Evolutionary conservation across 2,113 vertebrate genomes (phyloP).

Genomic region (Centropristis striata): DNA sequence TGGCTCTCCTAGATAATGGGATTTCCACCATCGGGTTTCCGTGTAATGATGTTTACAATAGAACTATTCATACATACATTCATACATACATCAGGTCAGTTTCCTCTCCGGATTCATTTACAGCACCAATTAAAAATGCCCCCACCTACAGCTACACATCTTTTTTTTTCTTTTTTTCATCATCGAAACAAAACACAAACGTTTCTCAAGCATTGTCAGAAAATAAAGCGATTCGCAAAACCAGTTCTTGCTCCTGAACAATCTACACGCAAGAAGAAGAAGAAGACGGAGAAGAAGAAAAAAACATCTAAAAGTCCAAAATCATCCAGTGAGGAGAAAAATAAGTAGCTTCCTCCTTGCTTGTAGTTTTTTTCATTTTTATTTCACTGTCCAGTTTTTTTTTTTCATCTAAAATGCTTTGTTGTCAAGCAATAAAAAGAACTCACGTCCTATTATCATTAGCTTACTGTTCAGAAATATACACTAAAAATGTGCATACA

Average conservation of each 20-base stretch:
- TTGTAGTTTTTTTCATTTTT: constrained; percentile 73
- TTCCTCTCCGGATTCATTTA: constrained; percentile 88
- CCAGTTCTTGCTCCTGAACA: constrained; percentile 94
- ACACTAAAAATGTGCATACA: constrained; percentile 98
- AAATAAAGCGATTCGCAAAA: constrained; percentile 95
- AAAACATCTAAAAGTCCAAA: constrained; percentile 90
- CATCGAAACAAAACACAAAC: constrained; percentile 88
- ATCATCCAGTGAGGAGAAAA: constrained; percentile 90
- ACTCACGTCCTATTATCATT: constrained; percentile 90
- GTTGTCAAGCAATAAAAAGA: constrained; percentile 95
- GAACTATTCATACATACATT: constrained; percentile 90
- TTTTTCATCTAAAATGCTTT: constrained; percentile 89
- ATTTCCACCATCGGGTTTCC: constrained; percentile 95
- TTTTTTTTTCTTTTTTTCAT: constrained; percentile 83
- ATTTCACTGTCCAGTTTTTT: constrained; percentile 87
- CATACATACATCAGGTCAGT: constrained; percentile 92
- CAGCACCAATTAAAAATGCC: constrained; percentile 92
- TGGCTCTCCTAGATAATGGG: constrained; percentile 83
- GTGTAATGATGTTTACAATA: constrained; percentile 96
- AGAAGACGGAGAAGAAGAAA: constrained; percentile 48
- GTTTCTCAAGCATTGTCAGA: constrained; percentile 94
- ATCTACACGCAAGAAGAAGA: constrained; percentile 88
- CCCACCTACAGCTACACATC: constrained; percentile 91
- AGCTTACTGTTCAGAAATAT: constrained; percentile 97
- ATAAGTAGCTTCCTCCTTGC: constrained; percentile 85